Base-by-base conservation (phyloP, 35 echinoderm and acorn worm species). In the Diadema setosum region DNA sequence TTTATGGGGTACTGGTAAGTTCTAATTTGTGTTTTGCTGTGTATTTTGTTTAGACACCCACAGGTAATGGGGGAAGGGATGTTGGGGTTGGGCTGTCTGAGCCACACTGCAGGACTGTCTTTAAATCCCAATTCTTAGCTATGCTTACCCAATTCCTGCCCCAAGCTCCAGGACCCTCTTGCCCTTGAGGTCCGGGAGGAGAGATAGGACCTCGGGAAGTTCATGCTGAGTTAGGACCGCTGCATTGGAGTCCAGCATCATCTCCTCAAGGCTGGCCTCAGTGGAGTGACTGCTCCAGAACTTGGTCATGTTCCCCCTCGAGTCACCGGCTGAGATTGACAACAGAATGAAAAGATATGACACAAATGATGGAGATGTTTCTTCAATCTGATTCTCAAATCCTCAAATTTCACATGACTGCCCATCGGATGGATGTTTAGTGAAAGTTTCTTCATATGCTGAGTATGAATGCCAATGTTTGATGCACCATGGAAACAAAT, bases 161-260 rank as follows among this genome's bases (percentile, higher is more conserved):
- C 95, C 95, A 14, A 98, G 88, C 76, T 98, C 95, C 85, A 98
- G 63, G 6, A 98, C 73, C 52, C 46, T 94, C 81, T 94, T 98
- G 16, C 88, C 91, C 8, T 83, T 84, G 0, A 98, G 1, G 15
- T 90, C 88, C 41, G 91, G 91, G 1, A 98, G 65, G 3, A 98
- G 76, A 37, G 84, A 67, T 50, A 98, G 37, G 12, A 98, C 83
- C 80, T 98, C 95, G 16, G 88, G 91, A 4, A 74, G 63, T 59
- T 94, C 91, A 29, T 91, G 43, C 42, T 91, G 14, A 57, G 57
- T 91, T 2, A 98, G 27, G 1, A 58, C 5, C 18, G 75, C 42
- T 25, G 88, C 95, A 12, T 91, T 69, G 50, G 81, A 86, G 35
- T 91, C 92, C 34, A 98, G 78, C 91, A 98, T 94, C 95, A 94